These are phyloP conservation scores for Catalaphyllia jardinei DNA, from an alignment of 64 coral and sea anemone species.

Conservation along the genomic window DNA sequence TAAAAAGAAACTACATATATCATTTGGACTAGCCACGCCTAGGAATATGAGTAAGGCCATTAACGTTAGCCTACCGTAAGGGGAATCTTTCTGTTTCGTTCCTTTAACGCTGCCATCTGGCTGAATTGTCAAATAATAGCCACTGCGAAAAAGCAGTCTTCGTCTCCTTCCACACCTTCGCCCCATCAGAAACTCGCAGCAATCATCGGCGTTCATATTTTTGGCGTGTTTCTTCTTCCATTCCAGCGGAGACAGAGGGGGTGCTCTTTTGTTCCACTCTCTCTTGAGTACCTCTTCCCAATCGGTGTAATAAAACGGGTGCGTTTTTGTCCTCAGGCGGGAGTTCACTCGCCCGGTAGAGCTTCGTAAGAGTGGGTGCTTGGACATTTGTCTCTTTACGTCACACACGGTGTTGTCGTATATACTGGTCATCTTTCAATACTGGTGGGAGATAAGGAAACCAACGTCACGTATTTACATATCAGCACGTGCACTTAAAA, in stretches of 20 bases:
- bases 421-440: conserved; percentile 25
- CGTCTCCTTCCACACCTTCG: conserved; percentile 64
- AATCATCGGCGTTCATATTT: conserved; percentile 30
- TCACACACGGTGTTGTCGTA: conserved; percentile 39
- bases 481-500: not conserved
- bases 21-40: too few relatives aligned
- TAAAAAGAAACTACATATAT: too few relatives aligned
- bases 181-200: conserved; percentile 48
- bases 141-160: conserved; percentile 49
- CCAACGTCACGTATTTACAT: not conserved
- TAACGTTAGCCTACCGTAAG: conserved; percentile 39
- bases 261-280: conserved; percentile 18
- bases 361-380: not conserved
- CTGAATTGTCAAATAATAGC: conserved; percentile 68
- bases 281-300: conserved; percentile 46
- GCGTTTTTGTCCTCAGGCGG: not conserved
- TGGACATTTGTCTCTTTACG: conserved; percentile 5
- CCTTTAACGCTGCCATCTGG: conserved; percentile 68
- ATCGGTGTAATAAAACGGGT: conserved; percentile 20
- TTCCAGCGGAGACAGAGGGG: conserved; percentile 16
- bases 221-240: conserved; percentile 23
- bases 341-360: not conserved
- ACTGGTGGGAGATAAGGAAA: not conserved
- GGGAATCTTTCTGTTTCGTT: conserved; percentile 62
- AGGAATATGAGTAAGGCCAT: too few relatives aligned